These are phyloP conservation scores for Chlorocebus sabaeus DNA, from an alignment of 2,113 vertebrate genomes.

Conservation along the genomic window DNA sequence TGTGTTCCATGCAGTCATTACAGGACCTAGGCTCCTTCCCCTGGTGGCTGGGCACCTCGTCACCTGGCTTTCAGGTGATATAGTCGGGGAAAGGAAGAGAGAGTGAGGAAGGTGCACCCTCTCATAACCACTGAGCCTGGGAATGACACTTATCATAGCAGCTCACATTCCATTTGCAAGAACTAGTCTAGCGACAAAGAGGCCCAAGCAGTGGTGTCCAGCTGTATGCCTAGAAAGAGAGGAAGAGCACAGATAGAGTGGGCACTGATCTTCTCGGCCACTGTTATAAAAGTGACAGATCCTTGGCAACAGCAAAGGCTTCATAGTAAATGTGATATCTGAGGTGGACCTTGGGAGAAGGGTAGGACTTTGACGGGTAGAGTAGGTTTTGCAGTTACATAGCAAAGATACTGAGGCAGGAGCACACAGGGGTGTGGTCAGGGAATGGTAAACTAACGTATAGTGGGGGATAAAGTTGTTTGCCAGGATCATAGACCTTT, in stretches of 20 bases:
- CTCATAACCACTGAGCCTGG: neutral
- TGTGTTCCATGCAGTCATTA: neutral
- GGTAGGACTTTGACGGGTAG: neutral
- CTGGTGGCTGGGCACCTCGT: neutral
- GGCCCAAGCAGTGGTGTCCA: neutral
- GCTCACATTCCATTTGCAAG: neutral
- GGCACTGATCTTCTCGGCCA: neutral
- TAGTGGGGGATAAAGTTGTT: neutral
- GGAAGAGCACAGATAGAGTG: neutral
- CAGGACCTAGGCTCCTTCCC: neutral
- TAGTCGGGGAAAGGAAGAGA: too few species aligned
- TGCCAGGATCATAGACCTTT: neutral
- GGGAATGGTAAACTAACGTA: neutral
- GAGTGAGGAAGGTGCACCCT: neutral
- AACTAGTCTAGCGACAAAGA: neutral
- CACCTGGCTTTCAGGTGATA: neutral
- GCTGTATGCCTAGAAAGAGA: neutral
- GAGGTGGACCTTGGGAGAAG: neutral
- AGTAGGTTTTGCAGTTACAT: neutral
- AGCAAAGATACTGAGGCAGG: neutral
- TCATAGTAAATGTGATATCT: neutral
- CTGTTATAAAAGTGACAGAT: neutral
- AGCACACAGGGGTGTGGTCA: neutral
- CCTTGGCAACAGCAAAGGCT: neutral
- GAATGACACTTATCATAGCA: neutral